These are phyloP conservation scores for Morus bassanus DNA, from an alignment of 2,797 vertebrate genomes.

Conservation along the genomic window DNA sequence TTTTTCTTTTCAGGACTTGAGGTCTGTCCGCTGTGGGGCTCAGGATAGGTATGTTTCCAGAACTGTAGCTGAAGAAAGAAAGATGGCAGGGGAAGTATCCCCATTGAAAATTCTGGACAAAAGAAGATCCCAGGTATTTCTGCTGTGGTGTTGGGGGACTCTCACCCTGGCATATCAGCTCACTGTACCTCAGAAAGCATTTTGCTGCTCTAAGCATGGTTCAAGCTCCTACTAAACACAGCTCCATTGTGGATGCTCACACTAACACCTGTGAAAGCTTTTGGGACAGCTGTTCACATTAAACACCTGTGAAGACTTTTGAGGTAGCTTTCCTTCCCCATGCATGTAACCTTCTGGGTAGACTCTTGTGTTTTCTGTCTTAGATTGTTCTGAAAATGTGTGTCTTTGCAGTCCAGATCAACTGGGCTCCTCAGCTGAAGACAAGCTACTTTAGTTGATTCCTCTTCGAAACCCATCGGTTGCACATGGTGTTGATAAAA, in stretches of 20 bases:
- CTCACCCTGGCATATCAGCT: not conserved
- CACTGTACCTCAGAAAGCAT: not conserved
- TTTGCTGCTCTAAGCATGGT: not conserved
- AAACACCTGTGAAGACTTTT: not conserved
- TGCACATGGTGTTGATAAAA: not conserved
- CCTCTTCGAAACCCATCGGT: not conserved
- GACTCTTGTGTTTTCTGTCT: not conserved
- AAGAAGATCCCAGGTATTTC: not conserved
- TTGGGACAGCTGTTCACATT: not conserved
- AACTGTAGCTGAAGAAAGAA: not conserved
- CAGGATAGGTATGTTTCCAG: not conserved
- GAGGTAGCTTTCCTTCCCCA: not conserved
- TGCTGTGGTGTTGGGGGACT: not conserved
- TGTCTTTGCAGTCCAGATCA: not conserved
- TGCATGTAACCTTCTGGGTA: not conserved
- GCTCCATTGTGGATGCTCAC: not conserved
- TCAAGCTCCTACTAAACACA: not conserved
- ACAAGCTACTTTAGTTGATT: not conserved
- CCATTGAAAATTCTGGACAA: not conserved
- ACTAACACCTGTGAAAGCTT: not conserved
- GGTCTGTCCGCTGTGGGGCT: not conserved
- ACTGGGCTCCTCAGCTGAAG: not conserved
- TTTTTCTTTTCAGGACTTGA: not conserved
- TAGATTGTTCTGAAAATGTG: not conserved
- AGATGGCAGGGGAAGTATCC: accelerated